Evolutionary conservation across 2,888 invertebrate genomes (phyloP).

Genomic region (Ceraclea dissimilis): DNA sequence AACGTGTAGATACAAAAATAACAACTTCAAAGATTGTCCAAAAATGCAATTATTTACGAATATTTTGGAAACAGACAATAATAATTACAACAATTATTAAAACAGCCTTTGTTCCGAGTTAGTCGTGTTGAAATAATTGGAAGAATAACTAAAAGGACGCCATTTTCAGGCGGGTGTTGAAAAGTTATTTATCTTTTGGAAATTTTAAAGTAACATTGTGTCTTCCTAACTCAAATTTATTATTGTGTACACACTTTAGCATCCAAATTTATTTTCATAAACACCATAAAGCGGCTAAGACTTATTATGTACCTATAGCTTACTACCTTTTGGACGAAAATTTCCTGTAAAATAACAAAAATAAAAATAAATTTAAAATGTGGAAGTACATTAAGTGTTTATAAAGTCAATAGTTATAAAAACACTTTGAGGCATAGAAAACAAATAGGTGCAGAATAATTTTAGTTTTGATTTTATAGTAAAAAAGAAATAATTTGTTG

Average conservation of each 20-base stretch:
- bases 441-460: too few relatives aligned
- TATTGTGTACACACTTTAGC: neutral
- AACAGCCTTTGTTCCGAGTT: neutral
- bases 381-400: too few relatives aligned
- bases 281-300: neutral
- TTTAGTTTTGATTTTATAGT: too few relatives aligned
- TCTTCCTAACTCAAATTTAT: neutral
- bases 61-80: neutral
- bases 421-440: too few relatives aligned
- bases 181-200: neutral
- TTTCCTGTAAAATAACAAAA: too few relatives aligned
- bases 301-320: too few relatives aligned
- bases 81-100: neutral
- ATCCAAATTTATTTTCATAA: neutral
- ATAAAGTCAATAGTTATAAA: too few relatives aligned
- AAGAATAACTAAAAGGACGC: neutral
- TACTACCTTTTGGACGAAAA: too few relatives aligned
- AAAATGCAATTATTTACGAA: neutral
- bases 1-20: too few relatives aligned
- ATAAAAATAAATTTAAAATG: too few relatives aligned
- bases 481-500: too few relatives aligned
- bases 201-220: neutral
- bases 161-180: neutral
- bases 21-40: too few relatives aligned
- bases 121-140: neutral